Evolutionary conservation across 2,113 vertebrate species (phyloP).

Genomic region (Chaetops frenatus): DNA sequence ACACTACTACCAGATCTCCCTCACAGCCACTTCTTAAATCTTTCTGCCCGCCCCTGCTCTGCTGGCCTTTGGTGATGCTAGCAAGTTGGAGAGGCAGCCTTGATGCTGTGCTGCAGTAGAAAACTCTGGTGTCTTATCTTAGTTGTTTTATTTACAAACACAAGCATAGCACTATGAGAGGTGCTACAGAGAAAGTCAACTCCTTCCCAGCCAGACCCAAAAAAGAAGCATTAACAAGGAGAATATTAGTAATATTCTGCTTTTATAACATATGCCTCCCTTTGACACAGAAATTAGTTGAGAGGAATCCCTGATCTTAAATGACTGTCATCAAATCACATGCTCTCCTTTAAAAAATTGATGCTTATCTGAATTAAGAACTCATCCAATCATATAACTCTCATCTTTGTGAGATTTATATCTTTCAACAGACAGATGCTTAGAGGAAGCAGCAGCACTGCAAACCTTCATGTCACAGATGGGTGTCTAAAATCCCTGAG

Average conservation of each 20-base stretch:
- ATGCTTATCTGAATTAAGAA: background rate
- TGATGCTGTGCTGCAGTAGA: background rate
- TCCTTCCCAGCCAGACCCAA: background rate
- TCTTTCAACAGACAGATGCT: background rate
- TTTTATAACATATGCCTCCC: background rate
- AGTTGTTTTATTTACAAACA: background rate
- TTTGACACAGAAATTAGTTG: background rate
- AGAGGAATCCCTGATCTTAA: background rate
- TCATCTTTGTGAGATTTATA: background rate
- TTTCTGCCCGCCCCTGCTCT: too few species aligned
- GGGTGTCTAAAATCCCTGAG: background rate
- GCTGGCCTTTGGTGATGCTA: background rate
- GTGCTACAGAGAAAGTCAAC: background rate
- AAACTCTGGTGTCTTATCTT: background rate
- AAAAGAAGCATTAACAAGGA: background rate
- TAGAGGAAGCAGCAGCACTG: background rate
- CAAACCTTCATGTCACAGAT: background rate
- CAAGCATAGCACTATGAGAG: background rate
- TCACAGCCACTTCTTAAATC: background rate
- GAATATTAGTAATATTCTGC: background rate
- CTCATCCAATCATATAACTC: background rate
- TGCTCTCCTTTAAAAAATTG: background rate
- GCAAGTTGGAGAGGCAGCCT: background rate
- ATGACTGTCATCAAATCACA: background rate
- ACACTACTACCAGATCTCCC: background rate